phyloP scores from a whole-genome alignment of 2,888 invertebrate genomes.

The Monoplex corrugatus region DNA sequence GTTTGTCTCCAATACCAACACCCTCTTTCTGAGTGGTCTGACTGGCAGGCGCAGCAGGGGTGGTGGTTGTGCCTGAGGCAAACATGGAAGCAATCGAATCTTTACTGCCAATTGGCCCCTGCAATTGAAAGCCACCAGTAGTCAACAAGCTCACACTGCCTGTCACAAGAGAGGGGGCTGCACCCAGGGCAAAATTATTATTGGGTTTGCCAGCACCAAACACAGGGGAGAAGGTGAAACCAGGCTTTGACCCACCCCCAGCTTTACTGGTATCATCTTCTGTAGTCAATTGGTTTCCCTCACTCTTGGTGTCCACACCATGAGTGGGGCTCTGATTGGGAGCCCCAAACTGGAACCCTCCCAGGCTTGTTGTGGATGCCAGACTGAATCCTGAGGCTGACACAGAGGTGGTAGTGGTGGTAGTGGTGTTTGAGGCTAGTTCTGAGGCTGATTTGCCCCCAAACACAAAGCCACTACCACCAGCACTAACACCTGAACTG shows the following conservation, averaged over 20 bases:
- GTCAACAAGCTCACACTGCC: not conserved
- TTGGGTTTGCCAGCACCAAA: slow-evolving; percentile 38
- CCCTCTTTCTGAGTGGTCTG: not conserved
- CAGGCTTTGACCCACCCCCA: not conserved
- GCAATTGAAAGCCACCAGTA: slow-evolving; percentile 28
- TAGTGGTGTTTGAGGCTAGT: too few relatives aligned
- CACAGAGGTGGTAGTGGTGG: not conserved
- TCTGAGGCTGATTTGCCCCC: not conserved
- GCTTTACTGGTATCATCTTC: not conserved
- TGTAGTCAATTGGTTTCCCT: slow-evolving; percentile 17
- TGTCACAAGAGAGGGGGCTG: slow-evolving; percentile 6
- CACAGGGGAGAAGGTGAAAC: slow-evolving; percentile 16
- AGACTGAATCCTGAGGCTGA: not conserved
- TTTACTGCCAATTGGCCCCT: not conserved
- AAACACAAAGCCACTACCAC: slow-evolving; percentile 31
- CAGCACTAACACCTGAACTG: not conserved
- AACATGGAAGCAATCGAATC: not conserved
- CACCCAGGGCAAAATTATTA: slow-evolving; percentile 29
- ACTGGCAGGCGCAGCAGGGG: not conserved
- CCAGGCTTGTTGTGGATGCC: not conserved
- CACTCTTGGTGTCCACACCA: not conserved
- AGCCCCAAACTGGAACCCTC: slow-evolving; percentile 2
- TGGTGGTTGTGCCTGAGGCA: not conserved
- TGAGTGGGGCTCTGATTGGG: not conserved
- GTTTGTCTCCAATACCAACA: not conserved